Conservation (phyloP, 2,113 vertebrate genomes). For the Epinephelus cyanopodus region DNA sequence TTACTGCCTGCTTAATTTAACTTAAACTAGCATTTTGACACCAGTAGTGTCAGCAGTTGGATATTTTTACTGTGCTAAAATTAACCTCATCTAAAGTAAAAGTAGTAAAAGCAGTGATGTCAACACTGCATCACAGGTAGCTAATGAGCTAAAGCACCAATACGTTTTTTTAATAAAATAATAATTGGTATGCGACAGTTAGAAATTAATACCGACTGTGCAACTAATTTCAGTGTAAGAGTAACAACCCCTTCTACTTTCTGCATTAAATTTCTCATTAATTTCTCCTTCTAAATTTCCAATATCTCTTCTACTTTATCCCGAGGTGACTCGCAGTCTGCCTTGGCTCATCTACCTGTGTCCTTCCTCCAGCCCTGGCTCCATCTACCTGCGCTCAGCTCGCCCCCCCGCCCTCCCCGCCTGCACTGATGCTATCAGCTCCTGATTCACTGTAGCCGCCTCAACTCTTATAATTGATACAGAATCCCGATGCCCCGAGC, state of each 20-base stretch:
- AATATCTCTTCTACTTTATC: conserved; percentile 13
- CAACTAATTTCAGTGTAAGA: conserved; percentile 3
- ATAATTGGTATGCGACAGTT: neutral
- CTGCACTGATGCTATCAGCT: conserved; percentile 86
- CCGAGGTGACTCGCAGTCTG: conserved; percentile 23
- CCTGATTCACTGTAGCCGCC: conserved; percentile 84
- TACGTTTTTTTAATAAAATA: neutral
- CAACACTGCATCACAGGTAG: neutral
- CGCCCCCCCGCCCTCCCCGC: conserved; percentile 78
- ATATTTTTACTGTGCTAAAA: no score
- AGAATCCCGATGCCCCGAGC: conserved; percentile 78
- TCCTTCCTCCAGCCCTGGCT: conserved; percentile 55
- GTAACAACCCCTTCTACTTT: conserved; percentile 9
- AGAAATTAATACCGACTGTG: conserved; percentile 8
- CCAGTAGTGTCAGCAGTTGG: no score
- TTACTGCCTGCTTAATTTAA: no score
- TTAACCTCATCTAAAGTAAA: no score
- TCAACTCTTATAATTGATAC: conserved; percentile 88
- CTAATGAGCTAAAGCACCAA: neutral
- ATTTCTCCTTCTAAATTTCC: conserved; percentile 11
- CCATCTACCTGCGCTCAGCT: conserved; percentile 38
- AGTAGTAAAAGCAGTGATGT: conserved; percentile 6
- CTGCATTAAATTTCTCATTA: conserved; percentile 34
- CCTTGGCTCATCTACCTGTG: conserved; percentile 41
- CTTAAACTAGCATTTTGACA: no score